Conservation (phyloP, 2,888 invertebrate genomes). For the Euclidia mi region DNA sequence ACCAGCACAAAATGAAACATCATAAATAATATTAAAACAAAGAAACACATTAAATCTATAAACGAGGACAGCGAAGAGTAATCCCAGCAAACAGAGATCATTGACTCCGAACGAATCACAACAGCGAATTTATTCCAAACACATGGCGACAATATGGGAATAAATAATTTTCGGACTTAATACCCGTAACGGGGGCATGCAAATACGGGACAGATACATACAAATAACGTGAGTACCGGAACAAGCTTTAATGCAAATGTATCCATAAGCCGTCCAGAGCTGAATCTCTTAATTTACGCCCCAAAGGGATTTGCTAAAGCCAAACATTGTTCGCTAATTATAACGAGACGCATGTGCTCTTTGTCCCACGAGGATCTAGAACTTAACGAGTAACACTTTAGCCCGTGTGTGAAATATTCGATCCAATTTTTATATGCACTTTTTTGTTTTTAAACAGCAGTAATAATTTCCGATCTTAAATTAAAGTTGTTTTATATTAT, state of each 20-base stretch:
- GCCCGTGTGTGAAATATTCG: slow-evolving; percentile 47
- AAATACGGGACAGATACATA: slow-evolving; percentile 67
- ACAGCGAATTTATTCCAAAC: slow-evolving; percentile 49
- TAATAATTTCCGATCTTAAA: too few relatives aligned
- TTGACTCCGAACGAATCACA: slow-evolving; percentile 32
- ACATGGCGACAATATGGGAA: slow-evolving; percentile 46
- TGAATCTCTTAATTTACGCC: slow-evolving; percentile 90
- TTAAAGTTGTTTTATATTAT: too few relatives aligned
- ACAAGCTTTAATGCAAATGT: slow-evolving; percentile 81
- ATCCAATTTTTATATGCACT: slow-evolving; percentile 32
- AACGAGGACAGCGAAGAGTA: slow-evolving; percentile 1
- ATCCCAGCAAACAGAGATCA: slow-evolving; percentile 1
- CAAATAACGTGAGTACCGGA: slow-evolving; percentile 63
- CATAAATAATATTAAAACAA: not conserved
- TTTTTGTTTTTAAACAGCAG: slow-evolving; percentile 22
- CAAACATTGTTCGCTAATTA: slow-evolving; percentile 90
- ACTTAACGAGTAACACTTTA: slow-evolving; percentile 76
- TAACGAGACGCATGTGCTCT: slow-evolving; percentile 86
- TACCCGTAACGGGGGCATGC: slow-evolving; percentile 62
- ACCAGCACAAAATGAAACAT: too few relatives aligned
- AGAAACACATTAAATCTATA: slow-evolving; percentile 1
- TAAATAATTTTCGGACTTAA: slow-evolving; percentile 67
- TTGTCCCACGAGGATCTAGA: slow-evolving; percentile 85
- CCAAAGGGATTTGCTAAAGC: slow-evolving; percentile 89
- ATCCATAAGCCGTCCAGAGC: slow-evolving; percentile 81